Percentiles rank a stretch among this genome's conserved stretches.
Conservation (phyloP, 2,113 vertebrate species). For the Cyphomyrus discorhynchus region DNA sequence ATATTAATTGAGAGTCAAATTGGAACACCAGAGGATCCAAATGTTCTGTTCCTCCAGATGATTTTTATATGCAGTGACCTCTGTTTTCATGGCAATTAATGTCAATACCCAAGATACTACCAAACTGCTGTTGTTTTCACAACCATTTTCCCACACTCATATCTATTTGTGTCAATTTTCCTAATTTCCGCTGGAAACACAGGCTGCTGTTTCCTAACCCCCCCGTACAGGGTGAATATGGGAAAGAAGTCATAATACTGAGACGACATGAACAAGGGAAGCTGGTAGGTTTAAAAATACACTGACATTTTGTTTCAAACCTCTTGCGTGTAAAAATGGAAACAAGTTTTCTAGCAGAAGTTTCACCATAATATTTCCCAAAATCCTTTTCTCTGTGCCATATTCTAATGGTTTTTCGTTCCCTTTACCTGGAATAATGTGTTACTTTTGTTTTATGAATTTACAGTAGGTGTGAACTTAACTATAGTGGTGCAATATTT, state of each 20-base stretch:
- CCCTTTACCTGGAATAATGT: neutral
- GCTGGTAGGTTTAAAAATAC: neutral
- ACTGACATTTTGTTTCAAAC: neutral
- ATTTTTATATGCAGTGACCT: neutral
- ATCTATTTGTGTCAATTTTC: neutral
- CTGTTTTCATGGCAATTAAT: neutral
- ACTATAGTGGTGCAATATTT: neutral
- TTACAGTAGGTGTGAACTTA: neutral
- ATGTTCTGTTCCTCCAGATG: neutral
- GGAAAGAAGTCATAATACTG: neutral
- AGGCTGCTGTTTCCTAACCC: neutral
- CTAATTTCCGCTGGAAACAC: neutral
- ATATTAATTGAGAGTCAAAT: neutral
- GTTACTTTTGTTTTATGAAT: neutral
- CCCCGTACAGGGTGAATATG: neutral
- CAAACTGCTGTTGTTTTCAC: neutral
- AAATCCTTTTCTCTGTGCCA: neutral
- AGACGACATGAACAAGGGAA: neutral
- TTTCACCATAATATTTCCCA: neutral
- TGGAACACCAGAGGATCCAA: neutral
- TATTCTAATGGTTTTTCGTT: neutral
- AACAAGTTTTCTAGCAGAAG: neutral
- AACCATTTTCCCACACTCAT: neutral
- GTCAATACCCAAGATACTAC: neutral
- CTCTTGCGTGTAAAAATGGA: neutral